Conservation (phyloP, 2,888 invertebrate genomes). For the Ophion ventricosus region DNA sequence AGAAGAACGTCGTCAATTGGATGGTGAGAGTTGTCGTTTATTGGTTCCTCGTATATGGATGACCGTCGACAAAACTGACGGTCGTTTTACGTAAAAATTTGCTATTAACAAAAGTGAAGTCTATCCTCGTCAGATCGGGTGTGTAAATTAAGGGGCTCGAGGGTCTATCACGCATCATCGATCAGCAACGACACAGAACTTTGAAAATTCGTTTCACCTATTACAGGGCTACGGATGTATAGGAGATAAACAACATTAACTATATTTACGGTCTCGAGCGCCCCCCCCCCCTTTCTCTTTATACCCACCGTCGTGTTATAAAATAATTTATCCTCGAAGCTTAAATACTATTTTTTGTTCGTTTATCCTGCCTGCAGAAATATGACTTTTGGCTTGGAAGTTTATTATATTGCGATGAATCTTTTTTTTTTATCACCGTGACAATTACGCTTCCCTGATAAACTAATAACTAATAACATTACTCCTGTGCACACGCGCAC, state of each 20-base stretch:
- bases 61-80: background rate
- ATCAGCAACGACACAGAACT: background rate
- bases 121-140: background rate
- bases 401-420: background rate
- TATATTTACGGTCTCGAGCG: background rate
- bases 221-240: background rate
- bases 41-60: background rate
- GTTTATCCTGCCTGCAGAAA: conserved; percentile 78
- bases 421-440: background rate
- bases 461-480: conserved; percentile 50
- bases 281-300: background rate
- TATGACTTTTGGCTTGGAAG: conserved; percentile 64
- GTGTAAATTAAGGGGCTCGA: background rate
- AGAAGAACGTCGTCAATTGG: background rate
- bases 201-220: background rate
- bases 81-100: background rate
- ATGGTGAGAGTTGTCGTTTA: background rate
- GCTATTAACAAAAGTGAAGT: background rate
- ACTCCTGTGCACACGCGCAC: conserved; percentile 60
- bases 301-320: conserved; percentile 56
- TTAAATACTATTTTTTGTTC: conserved; percentile 69
- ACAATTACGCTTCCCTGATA: conserved; percentile 25
- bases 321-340: conserved; percentile 74
- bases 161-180: background rate
- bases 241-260: background rate